Evolutionary conservation across 2,888 invertebrate species (phyloP).

Genomic region (Hydrotaea diabolus): DNA sequence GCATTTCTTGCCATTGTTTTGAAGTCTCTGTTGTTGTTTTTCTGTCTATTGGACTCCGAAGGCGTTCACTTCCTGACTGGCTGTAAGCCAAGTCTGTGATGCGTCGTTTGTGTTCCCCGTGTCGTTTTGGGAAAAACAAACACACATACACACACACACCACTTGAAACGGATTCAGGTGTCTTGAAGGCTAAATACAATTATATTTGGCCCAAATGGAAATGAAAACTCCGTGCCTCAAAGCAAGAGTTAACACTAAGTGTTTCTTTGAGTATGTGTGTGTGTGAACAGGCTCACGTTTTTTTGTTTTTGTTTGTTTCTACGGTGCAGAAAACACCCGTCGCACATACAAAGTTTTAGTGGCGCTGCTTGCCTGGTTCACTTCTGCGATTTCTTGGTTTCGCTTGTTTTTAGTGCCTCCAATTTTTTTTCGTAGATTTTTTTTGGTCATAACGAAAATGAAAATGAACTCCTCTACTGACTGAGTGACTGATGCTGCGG

Average conservation of each 20-base stretch:
- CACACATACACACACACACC: too few relatives aligned
- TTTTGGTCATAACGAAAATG: constrained; percentile 18
- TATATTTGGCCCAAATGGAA: constrained; percentile 51
- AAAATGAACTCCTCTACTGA: constrained; percentile 58
- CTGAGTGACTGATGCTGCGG: constrained; percentile 64
- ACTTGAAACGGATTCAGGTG: constrained; percentile 23
- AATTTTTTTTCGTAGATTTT: background rate
- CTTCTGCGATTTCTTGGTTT: background rate
- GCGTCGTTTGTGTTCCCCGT: background rate
- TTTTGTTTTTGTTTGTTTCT: too few relatives aligned
- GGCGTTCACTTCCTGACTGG: constrained; percentile 67
- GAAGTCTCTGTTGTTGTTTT: background rate
- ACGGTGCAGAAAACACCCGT: background rate
- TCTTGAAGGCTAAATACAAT: constrained; percentile 62
- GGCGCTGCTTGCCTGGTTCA: background rate
- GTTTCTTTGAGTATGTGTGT: background rate
- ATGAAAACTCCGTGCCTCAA: background rate
- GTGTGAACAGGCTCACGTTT: constrained; percentile 5
- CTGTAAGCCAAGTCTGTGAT: constrained; percentile 9
- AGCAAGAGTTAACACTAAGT: background rate
- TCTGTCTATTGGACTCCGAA: background rate
- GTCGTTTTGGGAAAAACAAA: constrained; percentile 28
- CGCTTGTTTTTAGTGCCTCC: background rate
- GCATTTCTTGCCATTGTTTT: background rate
- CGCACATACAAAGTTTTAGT: background rate